Evolutionary conservation across 2,113 vertebrate genomes (phyloP).

Genomic region (Furnarius figulus): DNA sequence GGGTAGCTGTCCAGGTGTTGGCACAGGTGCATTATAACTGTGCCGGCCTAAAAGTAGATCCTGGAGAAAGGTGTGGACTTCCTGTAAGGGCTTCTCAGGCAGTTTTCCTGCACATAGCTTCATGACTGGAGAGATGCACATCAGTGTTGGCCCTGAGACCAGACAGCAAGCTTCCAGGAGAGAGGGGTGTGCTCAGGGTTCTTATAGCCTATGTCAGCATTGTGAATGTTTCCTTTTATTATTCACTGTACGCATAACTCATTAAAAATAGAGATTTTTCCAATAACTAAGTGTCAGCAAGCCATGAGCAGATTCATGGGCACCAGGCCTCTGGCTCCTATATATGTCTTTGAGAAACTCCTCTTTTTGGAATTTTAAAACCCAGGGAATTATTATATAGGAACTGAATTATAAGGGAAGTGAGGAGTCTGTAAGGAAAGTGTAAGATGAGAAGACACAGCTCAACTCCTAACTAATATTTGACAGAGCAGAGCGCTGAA

Average conservation of each 20-base stretch:
- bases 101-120: not conserved
- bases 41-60: not conserved
- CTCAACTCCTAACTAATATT: not conserved
- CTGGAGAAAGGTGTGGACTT: not conserved
- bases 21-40: not conserved
- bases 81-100: not conserved
- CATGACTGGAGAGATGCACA: not conserved
- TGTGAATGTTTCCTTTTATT: not conserved
- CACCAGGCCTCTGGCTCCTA: not conserved
- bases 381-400: not conserved
- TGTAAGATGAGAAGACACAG: not conserved
- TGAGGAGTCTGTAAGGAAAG: not conserved
- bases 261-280: not conserved
- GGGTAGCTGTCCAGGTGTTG: not conserved
- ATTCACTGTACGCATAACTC: not conserved
- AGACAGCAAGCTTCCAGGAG: not conserved
- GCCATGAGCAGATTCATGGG: not conserved
- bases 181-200: rapidly evolving
- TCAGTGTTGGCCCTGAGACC: not conserved
- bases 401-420: not conserved
- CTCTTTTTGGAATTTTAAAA: not conserved
- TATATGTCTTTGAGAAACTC: not conserved
- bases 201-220: not conserved
- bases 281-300: not conserved
- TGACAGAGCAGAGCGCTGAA: not conserved